These are phyloP conservation scores for Aplodontia rufa DNA, from an alignment of 2,113 vertebrate genomes.

Conservation along the genomic window DNA sequence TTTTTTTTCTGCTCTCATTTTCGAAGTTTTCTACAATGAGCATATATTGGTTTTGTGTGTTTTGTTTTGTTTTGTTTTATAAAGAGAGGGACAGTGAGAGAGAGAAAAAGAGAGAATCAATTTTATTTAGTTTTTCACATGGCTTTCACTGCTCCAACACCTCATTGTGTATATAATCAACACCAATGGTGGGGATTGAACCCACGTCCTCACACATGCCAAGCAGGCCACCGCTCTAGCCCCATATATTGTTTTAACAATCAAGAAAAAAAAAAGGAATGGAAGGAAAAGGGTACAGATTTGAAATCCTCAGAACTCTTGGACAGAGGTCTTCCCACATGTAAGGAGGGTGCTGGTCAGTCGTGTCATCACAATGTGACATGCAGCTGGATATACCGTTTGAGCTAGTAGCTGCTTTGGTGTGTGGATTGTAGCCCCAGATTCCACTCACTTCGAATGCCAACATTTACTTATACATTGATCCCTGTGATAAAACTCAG, in stretches of 20 bases:
- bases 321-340: background rate
- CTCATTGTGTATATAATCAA: too few species aligned
- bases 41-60: background rate
- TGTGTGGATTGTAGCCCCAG: background rate
- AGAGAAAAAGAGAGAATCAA: too few species aligned
- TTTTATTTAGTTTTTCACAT: too few species aligned
- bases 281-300: background rate
- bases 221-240: too few species aligned
- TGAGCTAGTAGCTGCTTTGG: background rate
- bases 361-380: background rate
- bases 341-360: background rate
- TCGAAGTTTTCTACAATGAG: background rate
- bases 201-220: too few species aligned
- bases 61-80: too few species aligned
- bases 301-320: background rate
- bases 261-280: background rate
- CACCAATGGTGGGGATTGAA: too few species aligned
- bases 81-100: too few species aligned
- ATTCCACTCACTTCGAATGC: background rate
- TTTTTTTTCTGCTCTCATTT: constrained; percentile 19
- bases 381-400: accelerated
- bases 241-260: background rate
- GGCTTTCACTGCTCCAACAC: too few species aligned
- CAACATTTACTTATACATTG: background rate
- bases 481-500: background rate